Percentiles rank a stretch among this genome's conserved stretches.
These are phyloP conservation scores for Ciconia maguari DNA, from an alignment of 2,113 vertebrate genomes.

Conservation along the genomic window DNA sequence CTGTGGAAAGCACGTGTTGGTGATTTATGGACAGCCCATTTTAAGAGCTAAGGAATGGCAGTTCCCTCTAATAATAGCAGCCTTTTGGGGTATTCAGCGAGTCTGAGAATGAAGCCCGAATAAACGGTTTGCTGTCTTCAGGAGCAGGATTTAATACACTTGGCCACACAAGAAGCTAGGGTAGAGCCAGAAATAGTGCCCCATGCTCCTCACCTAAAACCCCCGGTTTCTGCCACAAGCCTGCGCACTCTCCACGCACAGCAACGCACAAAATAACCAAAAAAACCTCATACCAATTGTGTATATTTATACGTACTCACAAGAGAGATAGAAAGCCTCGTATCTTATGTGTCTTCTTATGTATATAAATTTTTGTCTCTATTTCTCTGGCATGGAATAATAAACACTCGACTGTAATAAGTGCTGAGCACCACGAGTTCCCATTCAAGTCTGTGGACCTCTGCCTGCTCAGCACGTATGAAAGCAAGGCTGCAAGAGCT, in stretches of 20 bases:
- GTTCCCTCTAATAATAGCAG: not conserved
- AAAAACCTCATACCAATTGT: not conserved
- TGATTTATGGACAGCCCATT: slow-evolving; percentile 10
- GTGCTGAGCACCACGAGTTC: not conserved
- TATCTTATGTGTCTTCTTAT: fast-evolving
- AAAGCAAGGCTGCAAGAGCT: not conserved
- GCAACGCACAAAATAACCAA: not conserved
- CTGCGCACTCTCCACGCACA: fast-evolving
- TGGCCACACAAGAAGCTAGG: not conserved
- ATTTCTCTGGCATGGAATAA: not conserved
- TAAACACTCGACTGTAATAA: not conserved
- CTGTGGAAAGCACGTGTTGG: not conserved
- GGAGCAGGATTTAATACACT: not conserved
- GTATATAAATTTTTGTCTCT: not conserved
- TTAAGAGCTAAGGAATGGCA: not conserved
- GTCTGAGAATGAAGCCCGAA: not conserved
- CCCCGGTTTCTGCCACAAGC: not conserved
- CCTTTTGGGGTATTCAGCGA: slow-evolving; percentile 23
- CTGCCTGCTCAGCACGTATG: not conserved
- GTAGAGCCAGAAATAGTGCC: not conserved
- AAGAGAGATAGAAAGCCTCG: not conserved
- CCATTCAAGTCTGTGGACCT: not conserved
- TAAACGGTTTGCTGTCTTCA: not conserved
- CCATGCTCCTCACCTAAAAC: not conserved
- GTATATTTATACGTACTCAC: not conserved